Conservation (phyloP, 2,797 vertebrate species). For the Bucorvus abyssinicus region DNA sequence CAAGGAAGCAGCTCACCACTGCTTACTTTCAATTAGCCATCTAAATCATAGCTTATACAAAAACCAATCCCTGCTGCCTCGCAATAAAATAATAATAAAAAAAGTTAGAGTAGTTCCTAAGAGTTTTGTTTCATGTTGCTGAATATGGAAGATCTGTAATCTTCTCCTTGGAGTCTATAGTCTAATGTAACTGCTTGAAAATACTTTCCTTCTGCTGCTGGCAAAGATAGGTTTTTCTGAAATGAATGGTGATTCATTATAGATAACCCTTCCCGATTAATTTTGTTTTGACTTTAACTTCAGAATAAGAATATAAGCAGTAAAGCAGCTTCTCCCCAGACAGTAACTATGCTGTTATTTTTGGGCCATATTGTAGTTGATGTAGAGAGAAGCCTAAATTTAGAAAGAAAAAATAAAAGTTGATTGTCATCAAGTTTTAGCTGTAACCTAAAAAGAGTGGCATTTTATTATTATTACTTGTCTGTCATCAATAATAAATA, state of each 20-base stretch:
- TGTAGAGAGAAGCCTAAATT: conserved; percentile 61
- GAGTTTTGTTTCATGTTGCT: conserved; percentile 71
- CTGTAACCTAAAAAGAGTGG: conserved; percentile 56
- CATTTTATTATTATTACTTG: conserved; percentile 16
- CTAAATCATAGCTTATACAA: conserved; percentile 74
- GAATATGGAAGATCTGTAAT: conserved; percentile 66
- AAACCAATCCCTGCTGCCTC: conserved; percentile 66
- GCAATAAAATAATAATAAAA: conserved; percentile 17
- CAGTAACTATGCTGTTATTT: conserved; percentile 61
- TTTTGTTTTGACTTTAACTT: conserved; percentile 79
- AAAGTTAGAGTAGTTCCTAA: conserved; percentile 54
- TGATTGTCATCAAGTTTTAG: conserved; percentile 68
- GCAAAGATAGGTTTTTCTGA: conserved; percentile 48
- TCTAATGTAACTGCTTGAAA: conserved; percentile 66
- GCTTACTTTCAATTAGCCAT: conserved; percentile 80
- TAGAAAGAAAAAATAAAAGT: conserved; percentile 39
- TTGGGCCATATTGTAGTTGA: conserved; percentile 45
- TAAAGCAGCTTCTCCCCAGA: conserved; percentile 50
- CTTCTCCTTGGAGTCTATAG: conserved; percentile 63
- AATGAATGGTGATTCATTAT: conserved; percentile 74
- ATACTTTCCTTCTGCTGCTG: conserved; percentile 49
- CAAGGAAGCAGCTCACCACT: conserved; percentile 65
- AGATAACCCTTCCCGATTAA: conserved; percentile 77
- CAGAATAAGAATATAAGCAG: conserved; percentile 59
- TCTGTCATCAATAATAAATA: conserved; percentile 69